These are phyloP conservation scores for Pegoplata infirma DNA, from an alignment of 2,888 invertebrate genomes.

Conservation along the genomic window DNA sequence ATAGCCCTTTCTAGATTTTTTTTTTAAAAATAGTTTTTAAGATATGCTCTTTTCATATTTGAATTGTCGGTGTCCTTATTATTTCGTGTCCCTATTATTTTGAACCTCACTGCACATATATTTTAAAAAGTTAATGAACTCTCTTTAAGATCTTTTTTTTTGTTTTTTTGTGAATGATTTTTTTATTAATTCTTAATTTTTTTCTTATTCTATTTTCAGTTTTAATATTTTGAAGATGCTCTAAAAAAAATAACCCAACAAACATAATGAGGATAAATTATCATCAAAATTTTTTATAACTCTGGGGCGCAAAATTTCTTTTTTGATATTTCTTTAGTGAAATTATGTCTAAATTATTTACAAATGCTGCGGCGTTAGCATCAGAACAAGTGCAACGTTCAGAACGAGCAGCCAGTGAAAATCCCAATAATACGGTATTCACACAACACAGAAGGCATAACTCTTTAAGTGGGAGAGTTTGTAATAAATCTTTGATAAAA, in stretches of 20 bases:
- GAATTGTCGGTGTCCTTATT: no score
- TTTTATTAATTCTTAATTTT: constrained; percentile 20
- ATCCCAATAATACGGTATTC: constrained; percentile 63
- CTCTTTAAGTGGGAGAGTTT: constrained; percentile 58
- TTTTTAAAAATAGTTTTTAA: no score
- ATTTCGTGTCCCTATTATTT: no score
- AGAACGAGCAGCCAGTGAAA: constrained; percentile 62
- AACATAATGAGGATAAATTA: constrained; percentile 41
- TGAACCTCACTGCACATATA: no score
- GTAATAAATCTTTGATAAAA: constrained; percentile 36
- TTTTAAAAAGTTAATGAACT: constrained; percentile 56
- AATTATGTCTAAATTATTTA: constrained; percentile 53
- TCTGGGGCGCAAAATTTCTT: no score
- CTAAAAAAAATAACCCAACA: constrained; percentile 19
- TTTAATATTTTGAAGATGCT: constrained; percentile 16
- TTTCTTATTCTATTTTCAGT: constrained; percentile 50
- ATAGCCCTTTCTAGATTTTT: no score
- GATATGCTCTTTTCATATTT: no score
- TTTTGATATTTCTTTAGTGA: constrained; percentile 11
- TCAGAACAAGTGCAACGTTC: constrained; percentile 69
- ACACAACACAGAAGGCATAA: constrained; percentile 68
- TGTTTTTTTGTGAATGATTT: constrained; percentile 15
- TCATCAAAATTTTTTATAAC: no score
- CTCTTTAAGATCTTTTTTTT: constrained; percentile 16
- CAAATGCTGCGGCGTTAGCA: constrained; percentile 70